These are phyloP conservation scores for Hemistola chrysoprasaria DNA, from an alignment of 2,888 invertebrate genomes.

Conservation along the genomic window DNA sequence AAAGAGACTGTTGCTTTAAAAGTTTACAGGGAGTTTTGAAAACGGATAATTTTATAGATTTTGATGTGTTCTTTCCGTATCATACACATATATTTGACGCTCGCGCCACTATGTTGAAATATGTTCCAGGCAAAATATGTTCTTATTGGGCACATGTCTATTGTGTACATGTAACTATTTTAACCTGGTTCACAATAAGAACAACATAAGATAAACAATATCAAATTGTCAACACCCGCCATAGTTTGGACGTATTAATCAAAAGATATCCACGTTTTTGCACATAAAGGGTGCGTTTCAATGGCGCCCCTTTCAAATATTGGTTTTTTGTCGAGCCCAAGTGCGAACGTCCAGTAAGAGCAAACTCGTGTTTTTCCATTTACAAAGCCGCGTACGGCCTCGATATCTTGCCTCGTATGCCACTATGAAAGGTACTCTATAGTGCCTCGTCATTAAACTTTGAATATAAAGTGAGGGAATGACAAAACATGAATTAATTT, in stretches of 20 bases:
- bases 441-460: slow-evolving; percentile 75
- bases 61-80: no score
- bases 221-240: slow-evolving; percentile 22
- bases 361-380: slow-evolving; percentile 78
- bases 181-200: no score
- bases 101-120: no score
- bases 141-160: no score
- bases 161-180: no score
- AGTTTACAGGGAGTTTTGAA: no score
- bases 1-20: no score
- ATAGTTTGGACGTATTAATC: slow-evolving; percentile 63
- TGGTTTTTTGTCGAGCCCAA: slow-evolving; percentile 68
- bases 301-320: slow-evolving; percentile 78
- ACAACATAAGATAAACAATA: slow-evolving; percentile 4
- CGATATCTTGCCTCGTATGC: slow-evolving; percentile 65
- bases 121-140: no score
- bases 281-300: slow-evolving; percentile 71
- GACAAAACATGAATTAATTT: slow-evolving; percentile 82
- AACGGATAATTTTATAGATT: no score
- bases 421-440: slow-evolving; percentile 53
- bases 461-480: slow-evolving; percentile 79
- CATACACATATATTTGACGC: no score
- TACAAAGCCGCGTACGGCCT: slow-evolving; percentile 57
- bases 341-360: slow-evolving; percentile 72
- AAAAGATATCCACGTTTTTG: slow-evolving; percentile 73